Evolutionary conservation across 2,113 vertebrate genomes (phyloP).

Genomic region (Elaphurus davidianus): DNA sequence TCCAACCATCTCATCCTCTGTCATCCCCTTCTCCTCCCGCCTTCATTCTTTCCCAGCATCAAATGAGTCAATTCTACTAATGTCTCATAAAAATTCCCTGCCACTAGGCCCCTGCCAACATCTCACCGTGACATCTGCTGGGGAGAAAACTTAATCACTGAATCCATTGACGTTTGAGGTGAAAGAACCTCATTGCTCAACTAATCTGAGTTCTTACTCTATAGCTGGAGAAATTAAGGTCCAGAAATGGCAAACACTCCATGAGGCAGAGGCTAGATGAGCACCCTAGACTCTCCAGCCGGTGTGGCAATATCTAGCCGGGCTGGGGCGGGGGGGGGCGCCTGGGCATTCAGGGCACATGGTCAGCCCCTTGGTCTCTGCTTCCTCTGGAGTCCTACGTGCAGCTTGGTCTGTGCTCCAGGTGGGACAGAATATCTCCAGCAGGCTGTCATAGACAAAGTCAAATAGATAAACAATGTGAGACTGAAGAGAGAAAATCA

Average conservation of each 20-base stretch:
- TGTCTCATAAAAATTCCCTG: background rate
- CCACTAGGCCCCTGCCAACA: background rate
- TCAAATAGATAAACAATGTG: no score
- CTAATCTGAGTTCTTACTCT: background rate
- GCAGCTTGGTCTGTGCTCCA: background rate
- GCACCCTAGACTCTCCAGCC: background rate
- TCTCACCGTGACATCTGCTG: background rate
- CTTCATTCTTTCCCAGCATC: background rate
- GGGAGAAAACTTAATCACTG: background rate
- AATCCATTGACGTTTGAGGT: background rate
- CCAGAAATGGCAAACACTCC: background rate
- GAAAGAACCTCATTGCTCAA: background rate
- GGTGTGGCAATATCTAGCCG: background rate
- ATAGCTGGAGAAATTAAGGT: background rate
- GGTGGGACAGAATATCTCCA: background rate
- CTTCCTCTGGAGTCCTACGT: background rate
- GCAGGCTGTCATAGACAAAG: background rate
- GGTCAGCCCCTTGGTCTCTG: background rate
- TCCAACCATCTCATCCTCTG: background rate
- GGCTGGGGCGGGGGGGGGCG: no score
- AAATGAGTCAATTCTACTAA: background rate
- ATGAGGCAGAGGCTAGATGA: background rate
- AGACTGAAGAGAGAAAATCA: background rate
- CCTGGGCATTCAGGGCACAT: rapidly evolving
- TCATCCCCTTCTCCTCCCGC: background rate